Percentiles rank a stretch among this genome's conserved stretches.
Conservation (phyloP, 2,113 vertebrate species). For the Ifrita kowaldi region DNA sequence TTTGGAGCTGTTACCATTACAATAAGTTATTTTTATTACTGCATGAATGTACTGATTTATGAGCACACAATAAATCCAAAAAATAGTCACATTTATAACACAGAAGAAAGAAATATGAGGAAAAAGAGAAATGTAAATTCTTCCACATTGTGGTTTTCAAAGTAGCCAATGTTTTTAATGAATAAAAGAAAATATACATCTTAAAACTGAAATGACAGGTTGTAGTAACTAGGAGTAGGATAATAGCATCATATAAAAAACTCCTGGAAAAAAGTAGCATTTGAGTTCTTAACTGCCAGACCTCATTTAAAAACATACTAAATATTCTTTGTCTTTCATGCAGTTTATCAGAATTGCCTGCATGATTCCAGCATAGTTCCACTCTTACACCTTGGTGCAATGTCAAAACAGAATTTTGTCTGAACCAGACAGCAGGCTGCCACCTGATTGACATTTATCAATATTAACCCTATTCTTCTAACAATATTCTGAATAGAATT, state of each 20-base stretch:
- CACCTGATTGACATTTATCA: background rate
- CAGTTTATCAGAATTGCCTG: background rate
- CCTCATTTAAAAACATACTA: background rate
- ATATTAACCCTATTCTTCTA: background rate
- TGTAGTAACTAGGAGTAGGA: background rate
- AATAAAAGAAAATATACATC: background rate
- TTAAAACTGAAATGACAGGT: background rate
- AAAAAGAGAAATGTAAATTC: background rate
- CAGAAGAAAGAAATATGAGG: background rate
- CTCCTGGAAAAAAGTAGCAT: background rate
- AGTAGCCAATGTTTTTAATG: background rate
- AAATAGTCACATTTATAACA: constrained; percentile 4
- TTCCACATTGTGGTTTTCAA: background rate
- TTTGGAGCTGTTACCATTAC: constrained; percentile 47
- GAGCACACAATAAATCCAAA: background rate
- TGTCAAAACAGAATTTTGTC: background rate
- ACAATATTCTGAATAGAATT: background rate
- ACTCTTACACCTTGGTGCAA: background rate
- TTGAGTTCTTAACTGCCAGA: background rate
- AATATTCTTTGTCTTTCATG: background rate
- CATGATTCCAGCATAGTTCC: background rate
- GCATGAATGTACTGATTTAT: constrained; percentile 47
- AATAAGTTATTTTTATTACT: constrained; percentile 63
- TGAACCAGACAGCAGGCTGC: background rate
- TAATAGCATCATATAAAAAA: background rate